These are phyloP conservation scores for Gymnorhina tibicen DNA, from an alignment of 2,113 vertebrate species.

Conservation along the genomic window DNA sequence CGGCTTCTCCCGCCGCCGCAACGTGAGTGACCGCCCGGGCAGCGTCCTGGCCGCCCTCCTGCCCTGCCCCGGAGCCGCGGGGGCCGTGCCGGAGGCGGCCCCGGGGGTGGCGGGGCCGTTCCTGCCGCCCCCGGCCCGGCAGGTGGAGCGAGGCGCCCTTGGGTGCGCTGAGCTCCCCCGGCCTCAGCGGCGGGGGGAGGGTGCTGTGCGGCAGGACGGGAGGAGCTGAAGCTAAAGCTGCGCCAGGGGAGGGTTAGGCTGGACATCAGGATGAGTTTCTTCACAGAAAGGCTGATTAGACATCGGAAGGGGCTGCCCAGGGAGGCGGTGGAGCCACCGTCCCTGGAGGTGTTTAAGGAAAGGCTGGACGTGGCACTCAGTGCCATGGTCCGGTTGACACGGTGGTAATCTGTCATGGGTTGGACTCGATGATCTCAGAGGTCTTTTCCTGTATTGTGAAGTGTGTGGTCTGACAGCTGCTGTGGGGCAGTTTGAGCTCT, in stretches of 20 bases:
- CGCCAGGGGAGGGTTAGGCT: background rate
- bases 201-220: background rate
- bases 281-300: background rate
- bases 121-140: background rate
- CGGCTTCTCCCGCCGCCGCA: constrained; percentile 70
- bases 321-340: rapidly evolving
- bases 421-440: too few species aligned
- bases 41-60: background rate
- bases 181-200: background rate
- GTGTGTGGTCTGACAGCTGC: background rate
- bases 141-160: background rate
- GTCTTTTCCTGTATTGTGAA: too few species aligned
- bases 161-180: background rate
- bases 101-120: background rate
- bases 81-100: background rate
- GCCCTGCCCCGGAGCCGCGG: background rate
- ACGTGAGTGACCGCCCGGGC: constrained; percentile 73
- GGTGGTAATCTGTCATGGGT: rapidly evolving
- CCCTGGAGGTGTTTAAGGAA: too few species aligned
- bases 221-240: background rate
- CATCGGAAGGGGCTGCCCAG: background rate
- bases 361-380: rapidly evolving
- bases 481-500: background rate
- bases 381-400: background rate
- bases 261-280: background rate